phyloP scores from a whole-genome alignment of 1,140 invertebrate genomes.

The Eriosoma lanigerum region DNA sequence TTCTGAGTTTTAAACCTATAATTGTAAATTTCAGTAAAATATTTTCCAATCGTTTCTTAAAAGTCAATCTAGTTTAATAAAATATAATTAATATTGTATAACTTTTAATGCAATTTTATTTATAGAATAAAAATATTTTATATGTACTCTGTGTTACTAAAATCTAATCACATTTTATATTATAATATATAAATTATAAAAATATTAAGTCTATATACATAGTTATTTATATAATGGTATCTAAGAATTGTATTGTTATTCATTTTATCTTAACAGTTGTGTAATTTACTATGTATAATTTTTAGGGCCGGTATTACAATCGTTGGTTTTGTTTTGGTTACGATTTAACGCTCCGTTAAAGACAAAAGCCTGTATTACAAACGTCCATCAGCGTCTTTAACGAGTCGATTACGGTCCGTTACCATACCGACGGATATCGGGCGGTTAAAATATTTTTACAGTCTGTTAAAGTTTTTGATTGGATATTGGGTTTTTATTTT shows the following conservation, averaged over 20 bases:
- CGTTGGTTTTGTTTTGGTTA: too few relatives aligned
- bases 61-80: background rate
- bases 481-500: too few relatives aligned
- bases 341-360: too few relatives aligned
- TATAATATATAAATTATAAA: slow-evolving; percentile 25
- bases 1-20: background rate
- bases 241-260: slow-evolving; percentile 36
- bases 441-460: too few relatives aligned
- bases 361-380: too few relatives aligned
- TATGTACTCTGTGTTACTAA: slow-evolving; percentile 43
- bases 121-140: slow-evolving; percentile 20
- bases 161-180: slow-evolving; percentile 21
- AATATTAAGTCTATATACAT: background rate
- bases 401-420: too few relatives aligned
- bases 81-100: slow-evolving; percentile 17
- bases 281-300: slow-evolving; percentile 47
- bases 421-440: too few relatives aligned
- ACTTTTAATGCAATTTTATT: slow-evolving; percentile 5
- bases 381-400: too few relatives aligned
- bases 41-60: background rate
- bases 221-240: slow-evolving; percentile 34
- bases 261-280: slow-evolving; percentile 36
- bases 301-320: too few relatives aligned
- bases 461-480: too few relatives aligned
- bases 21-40: background rate